A percentile compares a stretch with the other conserved stretches of the same genome.
phyloP scores from a whole-genome alignment of 2,113 vertebrate species.

The Empidonax traillii region DNA sequence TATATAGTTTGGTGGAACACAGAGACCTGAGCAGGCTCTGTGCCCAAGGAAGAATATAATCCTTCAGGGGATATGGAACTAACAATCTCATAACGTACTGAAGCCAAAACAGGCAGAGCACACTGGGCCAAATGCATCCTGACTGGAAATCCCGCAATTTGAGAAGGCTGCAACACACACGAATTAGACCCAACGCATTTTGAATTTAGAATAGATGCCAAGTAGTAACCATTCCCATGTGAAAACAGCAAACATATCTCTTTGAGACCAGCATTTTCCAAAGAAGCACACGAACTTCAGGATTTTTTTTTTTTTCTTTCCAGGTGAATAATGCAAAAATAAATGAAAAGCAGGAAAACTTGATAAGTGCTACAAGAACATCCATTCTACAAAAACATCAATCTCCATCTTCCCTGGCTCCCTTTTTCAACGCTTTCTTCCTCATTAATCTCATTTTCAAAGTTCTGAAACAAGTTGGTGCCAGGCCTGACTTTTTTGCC shows the following conservation, averaged over 20 bases:
- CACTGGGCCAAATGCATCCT: neutral
- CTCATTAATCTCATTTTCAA: neutral
- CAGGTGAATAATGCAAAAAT: neutral
- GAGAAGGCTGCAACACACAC: neutral
- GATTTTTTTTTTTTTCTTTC: neutral
- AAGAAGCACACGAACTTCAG: neutral
- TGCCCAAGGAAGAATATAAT: neutral
- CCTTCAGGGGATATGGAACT: neutral
- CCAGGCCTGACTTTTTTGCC: neutral
- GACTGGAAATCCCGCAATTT: neutral
- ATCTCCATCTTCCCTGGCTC: neutral
- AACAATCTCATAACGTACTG: neutral
- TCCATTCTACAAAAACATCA: neutral
- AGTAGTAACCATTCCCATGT: slow-evolving; percentile 41
- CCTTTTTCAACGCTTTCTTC: neutral
- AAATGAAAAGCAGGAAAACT: slow-evolving; percentile 20
- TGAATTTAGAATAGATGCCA: slow-evolving; percentile 19
- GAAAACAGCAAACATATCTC: slow-evolving; percentile 2
- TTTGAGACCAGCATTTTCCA: neutral
- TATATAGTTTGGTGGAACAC: neutral
- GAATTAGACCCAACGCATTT: neutral
- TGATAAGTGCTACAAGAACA: neutral
- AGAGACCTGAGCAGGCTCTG: neutral
- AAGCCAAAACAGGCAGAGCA: slow-evolving; percentile 22
- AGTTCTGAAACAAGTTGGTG: neutral